Conservation (phyloP, 2,797 vertebrate genomes). For the Ambastaia sidthimunki region DNA sequence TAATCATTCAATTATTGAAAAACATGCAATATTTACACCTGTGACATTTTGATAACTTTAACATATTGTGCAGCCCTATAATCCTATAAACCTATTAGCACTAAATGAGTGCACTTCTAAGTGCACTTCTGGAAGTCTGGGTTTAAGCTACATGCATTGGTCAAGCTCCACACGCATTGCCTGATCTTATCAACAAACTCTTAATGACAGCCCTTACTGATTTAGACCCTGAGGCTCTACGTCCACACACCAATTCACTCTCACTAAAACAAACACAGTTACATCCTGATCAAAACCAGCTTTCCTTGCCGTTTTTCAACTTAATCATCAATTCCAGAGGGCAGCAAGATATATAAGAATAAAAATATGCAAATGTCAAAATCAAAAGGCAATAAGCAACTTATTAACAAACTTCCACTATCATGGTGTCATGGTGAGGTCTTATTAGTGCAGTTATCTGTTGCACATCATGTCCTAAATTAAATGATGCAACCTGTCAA, state of each 20-base stretch:
- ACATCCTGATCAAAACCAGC: conserved; percentile 46
- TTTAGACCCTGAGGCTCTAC: conserved; percentile 54
- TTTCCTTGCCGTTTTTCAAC: background rate
- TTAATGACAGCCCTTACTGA: conserved; percentile 52
- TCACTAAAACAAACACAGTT: conserved; percentile 53
- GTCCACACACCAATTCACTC: conserved; percentile 51
- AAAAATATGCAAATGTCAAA: background rate
- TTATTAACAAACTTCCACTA: background rate
- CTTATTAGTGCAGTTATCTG: background rate
- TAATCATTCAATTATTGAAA: too few species aligned
- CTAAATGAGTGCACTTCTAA: background rate
- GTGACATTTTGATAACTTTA: too few species aligned
- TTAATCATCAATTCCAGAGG: background rate
- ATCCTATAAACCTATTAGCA: background rate
- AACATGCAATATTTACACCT: too few species aligned
- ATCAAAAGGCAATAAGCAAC: background rate
- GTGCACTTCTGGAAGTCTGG: background rate
- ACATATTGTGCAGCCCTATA: too few species aligned
- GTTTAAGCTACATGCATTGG: background rate
- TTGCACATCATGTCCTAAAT: background rate
- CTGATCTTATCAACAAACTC: conserved; percentile 45
- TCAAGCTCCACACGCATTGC: background rate
- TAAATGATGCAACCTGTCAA: background rate
- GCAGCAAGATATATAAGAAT: background rate
- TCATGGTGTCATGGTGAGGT: background rate